Conservation (phyloP, 92 coral and sea anemone genomes). For the Isaurus tuberculatus region DNA sequence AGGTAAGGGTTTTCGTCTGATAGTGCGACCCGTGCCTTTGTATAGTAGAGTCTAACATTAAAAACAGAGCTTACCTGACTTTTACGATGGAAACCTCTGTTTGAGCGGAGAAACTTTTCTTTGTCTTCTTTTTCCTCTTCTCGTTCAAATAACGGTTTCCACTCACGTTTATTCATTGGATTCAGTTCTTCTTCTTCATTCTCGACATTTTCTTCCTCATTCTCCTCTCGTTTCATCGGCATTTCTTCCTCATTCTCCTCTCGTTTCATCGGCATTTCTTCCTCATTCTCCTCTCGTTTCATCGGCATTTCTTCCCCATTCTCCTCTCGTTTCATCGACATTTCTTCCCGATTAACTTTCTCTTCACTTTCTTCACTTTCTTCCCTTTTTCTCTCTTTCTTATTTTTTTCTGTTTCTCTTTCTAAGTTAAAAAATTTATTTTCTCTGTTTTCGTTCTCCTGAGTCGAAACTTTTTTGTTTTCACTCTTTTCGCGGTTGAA, state of each 20-base stretch:
- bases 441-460: background rate
- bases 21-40: too few relatives aligned
- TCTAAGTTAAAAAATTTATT: background rate
- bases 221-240: too few relatives aligned
- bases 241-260: background rate
- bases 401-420: background rate
- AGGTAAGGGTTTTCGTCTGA: too few relatives aligned
- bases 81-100: conserved; percentile 5
- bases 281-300: conserved; percentile 6
- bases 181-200: background rate
- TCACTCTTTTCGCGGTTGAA: background rate
- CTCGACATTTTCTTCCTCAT: background rate
- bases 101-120: background rate
- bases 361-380: background rate
- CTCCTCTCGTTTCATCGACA: background rate
- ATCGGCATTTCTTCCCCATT: background rate
- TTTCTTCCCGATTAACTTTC: background rate
- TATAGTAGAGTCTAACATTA: too few relatives aligned
- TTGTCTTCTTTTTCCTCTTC: background rate
- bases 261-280: too few relatives aligned
- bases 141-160: background rate
- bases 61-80: conserved; percentile 39
- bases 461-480: background rate
- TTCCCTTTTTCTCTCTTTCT: background rate
- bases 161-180: background rate